phyloP scores from a whole-genome alignment of 2,797 vertebrate species.

The Hylomyscus alleni region DNA sequence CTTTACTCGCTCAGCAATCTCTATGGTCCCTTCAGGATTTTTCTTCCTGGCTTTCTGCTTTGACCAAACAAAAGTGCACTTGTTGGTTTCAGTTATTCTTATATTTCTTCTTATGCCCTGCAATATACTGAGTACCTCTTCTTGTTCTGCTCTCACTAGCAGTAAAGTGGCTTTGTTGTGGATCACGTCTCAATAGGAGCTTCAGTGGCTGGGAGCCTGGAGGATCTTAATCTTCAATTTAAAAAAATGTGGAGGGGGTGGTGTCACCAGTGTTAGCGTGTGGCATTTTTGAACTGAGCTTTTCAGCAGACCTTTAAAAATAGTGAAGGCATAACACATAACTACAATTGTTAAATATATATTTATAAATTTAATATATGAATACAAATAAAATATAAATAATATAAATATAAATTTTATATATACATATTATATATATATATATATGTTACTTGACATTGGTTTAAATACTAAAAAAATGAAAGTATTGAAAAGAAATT shows the following conservation, averaged over 20 bases:
- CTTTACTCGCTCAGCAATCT: background rate
- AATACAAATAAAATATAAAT: background rate
- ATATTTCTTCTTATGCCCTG: background rate
- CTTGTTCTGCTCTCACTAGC: background rate
- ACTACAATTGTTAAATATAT: background rate
- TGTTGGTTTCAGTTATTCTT: constrained; percentile 12
- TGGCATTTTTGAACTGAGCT: constrained; percentile 18
- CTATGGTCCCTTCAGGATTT: background rate
- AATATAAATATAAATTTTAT: background rate
- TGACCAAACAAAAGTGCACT: background rate
- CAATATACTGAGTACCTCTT: background rate
- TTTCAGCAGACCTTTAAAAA: constrained; percentile 45
- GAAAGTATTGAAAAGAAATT: background rate
- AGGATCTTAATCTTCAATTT: constrained; percentile 1
- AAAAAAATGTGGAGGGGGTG: background rate
- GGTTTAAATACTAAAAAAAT: constrained; percentile 51
- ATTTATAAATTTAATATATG: background rate
- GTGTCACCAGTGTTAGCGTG: background rate
- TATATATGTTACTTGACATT: background rate
- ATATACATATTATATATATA: background rate
- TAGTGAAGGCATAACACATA: background rate
- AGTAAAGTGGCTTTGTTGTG: background rate
- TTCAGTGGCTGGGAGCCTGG: background rate
- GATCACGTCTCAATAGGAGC: background rate
- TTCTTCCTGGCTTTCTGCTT: background rate